Conservation (phyloP, 2,888 invertebrate genomes). For the Patella depressa region DNA sequence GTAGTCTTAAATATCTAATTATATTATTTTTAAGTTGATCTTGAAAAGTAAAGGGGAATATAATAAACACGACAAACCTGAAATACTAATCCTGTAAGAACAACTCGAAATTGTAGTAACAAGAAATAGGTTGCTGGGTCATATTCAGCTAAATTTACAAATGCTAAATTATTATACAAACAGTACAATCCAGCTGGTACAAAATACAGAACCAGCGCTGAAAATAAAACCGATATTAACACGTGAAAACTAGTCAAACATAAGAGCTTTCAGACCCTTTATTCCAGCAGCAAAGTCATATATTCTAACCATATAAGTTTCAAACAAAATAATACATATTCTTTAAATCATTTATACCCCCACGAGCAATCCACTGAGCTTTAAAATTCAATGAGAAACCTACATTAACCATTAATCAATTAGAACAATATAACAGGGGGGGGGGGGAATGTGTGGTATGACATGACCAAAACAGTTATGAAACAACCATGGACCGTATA, state of each 20-base stretch:
- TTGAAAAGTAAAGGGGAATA: not conserved
- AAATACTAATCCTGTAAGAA: conserved; percentile 91
- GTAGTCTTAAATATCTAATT: too few species aligned
- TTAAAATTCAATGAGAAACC: too few species aligned
- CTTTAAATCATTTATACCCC: not conserved
- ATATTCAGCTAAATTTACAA: conserved; percentile 89
- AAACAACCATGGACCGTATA: too few species aligned
- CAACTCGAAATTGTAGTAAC: conserved; percentile 89
- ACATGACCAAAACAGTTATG: too few species aligned
- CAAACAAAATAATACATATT: not conserved
- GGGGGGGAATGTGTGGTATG: too few species aligned
- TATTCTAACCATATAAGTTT: not conserved
- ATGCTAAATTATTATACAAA: conserved; percentile 93
- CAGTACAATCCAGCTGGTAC: conserved; percentile 93
- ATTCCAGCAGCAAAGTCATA: not conserved
- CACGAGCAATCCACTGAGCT: too few species aligned
- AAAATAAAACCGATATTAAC: conserved; percentile 20
- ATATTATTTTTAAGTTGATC: too few species aligned
- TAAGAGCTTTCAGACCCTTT: not conserved
- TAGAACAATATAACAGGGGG: too few species aligned
- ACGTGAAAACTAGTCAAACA: too few species aligned
- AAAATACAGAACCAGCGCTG: conserved; percentile 80
- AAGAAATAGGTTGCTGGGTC: conserved; percentile 96
- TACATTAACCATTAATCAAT: too few species aligned
- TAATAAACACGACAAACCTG: conserved; percentile 77